phyloP scores from a whole-genome alignment of 2,113 vertebrate species.

The Arothron firmamentum region DNA sequence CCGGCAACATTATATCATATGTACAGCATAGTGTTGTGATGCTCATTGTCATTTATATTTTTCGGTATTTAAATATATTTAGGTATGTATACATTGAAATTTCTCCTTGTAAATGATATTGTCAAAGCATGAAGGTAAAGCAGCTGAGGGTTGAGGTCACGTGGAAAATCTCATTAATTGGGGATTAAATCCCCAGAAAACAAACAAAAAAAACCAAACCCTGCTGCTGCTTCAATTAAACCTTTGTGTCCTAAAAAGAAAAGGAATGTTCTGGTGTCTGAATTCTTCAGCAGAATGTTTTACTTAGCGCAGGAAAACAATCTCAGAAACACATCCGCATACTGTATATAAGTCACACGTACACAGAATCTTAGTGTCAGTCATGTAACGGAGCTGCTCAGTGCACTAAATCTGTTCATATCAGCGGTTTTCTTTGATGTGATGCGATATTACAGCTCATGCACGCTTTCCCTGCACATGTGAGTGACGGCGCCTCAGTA shows the following conservation, averaged over 20 bases:
- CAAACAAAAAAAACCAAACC: slow-evolving; percentile 46
- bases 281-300: too few species aligned
- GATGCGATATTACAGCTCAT: slow-evolving; percentile 7
- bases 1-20: slow-evolving; percentile 43
- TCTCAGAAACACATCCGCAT: slow-evolving; percentile 65
- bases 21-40: slow-evolving; percentile 44
- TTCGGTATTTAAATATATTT: slow-evolving; percentile 41
- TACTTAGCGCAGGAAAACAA: slow-evolving; percentile 44
- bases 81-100: slow-evolving; percentile 48
- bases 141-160: slow-evolving; percentile 46
- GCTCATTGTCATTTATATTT: slow-evolving; percentile 32
- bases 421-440: slow-evolving; percentile 14
- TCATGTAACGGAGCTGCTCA: not conserved
- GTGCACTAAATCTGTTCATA: slow-evolving; percentile 20
- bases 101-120: slow-evolving; percentile 53
- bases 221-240: slow-evolving; percentile 32
- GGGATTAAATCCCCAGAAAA: slow-evolving; percentile 36
- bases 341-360: slow-evolving; percentile 63
- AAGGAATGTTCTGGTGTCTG: too few species aligned
- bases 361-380: slow-evolving; percentile 47
- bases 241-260: slow-evolving; percentile 1
- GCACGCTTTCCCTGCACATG: not conserved
- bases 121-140: slow-evolving; percentile 30
- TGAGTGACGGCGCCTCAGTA: not conserved
- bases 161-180: slow-evolving; percentile 41